These are phyloP conservation scores for Cariama cristata DNA, from an alignment of 2,113 vertebrate species.

Conservation along the genomic window DNA sequence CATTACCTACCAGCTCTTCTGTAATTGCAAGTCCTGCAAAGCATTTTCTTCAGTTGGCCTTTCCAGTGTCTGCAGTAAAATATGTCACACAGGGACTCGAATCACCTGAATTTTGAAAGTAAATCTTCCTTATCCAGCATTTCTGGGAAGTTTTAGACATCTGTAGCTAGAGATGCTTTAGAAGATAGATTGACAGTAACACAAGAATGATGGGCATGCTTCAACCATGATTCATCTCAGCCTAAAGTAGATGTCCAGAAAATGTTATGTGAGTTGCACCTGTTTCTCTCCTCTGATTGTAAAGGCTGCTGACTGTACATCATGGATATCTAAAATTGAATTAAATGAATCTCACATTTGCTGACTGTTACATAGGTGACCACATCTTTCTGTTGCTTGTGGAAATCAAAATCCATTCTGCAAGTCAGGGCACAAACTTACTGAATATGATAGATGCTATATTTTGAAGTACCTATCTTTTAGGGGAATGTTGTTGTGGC, in stretches of 20 bases:
- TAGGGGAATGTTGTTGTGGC: background rate
- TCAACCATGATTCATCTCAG: background rate
- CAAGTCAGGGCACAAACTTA: background rate
- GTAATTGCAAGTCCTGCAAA: background rate
- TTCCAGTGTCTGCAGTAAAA: background rate
- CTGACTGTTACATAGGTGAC: background rate
- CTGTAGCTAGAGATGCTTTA: background rate
- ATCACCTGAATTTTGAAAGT: background rate
- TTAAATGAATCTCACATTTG: background rate
- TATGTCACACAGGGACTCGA: rapidly evolving
- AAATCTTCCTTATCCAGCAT: background rate
- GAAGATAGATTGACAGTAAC: background rate
- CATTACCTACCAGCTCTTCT: background rate
- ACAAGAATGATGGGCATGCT: background rate
- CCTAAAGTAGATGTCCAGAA: background rate
- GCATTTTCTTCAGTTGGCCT: background rate
- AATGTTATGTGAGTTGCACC: background rate
- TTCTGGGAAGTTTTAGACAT: background rate
- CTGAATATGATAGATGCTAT: background rate
- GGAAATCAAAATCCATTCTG: background rate
- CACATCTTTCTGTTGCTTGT: background rate
- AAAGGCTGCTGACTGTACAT: background rate
- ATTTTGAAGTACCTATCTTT: background rate
- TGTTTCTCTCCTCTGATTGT: background rate
- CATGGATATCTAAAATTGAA: background rate